These are phyloP conservation scores for Rhinopomastus cyanomelas DNA, from an alignment of 2,113 vertebrate species.

Conservation along the genomic window DNA sequence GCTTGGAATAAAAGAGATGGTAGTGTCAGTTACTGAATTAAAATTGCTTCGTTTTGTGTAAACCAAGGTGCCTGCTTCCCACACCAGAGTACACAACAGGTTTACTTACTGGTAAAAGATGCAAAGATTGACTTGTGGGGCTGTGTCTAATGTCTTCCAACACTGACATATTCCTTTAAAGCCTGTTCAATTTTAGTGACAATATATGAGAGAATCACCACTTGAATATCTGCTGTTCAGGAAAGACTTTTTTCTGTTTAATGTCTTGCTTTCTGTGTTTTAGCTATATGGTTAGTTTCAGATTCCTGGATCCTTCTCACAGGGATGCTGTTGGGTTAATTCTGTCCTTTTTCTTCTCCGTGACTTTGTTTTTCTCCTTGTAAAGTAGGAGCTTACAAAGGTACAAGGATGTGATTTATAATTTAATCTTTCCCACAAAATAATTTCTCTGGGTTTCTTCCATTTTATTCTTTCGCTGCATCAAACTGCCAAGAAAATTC, in stretches of 20 bases:
- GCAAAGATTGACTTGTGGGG: neutral
- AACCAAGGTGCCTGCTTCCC: neutral
- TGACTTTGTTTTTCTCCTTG: neutral
- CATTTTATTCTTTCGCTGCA: neutral
- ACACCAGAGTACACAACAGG: neutral
- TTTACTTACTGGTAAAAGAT: neutral
- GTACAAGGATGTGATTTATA: neutral
- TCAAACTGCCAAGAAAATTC: neutral
- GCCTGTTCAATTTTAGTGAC: neutral
- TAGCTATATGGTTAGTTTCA: neutral
- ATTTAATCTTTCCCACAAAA: neutral
- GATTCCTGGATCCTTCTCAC: neutral
- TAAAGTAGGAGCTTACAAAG: neutral
- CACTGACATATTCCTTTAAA: neutral
- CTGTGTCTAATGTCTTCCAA: neutral
- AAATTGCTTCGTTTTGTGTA: neutral
- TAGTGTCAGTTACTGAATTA: neutral
- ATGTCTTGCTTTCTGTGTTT: neutral
- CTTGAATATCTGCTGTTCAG: neutral
- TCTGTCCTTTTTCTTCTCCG: neutral
- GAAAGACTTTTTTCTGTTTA: neutral
- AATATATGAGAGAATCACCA: neutral
- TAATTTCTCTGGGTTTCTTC: neutral
- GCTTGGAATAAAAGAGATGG: neutral
- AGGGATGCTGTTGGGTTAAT: neutral